Percentiles rank a stretch among this genome's conserved stretches.
These are phyloP conservation scores for Polydesmus complanatus DNA, from an alignment of 2,888 invertebrate species.

Conservation along the genomic window DNA sequence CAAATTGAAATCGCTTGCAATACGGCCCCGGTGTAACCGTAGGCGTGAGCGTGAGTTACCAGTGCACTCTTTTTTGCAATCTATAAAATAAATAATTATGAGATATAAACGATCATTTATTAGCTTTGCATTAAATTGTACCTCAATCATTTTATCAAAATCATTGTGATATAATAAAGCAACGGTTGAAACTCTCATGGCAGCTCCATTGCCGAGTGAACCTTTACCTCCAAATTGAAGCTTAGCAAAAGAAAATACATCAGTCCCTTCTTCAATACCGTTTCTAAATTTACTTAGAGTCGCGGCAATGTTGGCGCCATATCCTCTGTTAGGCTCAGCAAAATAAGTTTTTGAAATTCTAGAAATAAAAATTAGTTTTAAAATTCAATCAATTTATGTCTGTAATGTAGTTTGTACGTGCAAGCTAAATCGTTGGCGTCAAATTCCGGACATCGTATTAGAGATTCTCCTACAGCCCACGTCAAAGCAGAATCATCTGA, in stretches of 20 bases:
- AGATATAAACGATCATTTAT: too few species aligned
- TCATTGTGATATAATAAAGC: constrained; percentile 43
- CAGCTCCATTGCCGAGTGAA: constrained; percentile 63
- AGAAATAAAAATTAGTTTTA: not conserved
- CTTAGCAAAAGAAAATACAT: constrained; percentile 47
- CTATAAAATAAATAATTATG: constrained; percentile 7
- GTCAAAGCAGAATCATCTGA: constrained; percentile 63
- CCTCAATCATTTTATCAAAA: constrained; percentile 39
- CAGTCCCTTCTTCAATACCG: too few species aligned
- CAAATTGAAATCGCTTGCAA: constrained; percentile 32
- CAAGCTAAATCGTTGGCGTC: constrained; percentile 46
- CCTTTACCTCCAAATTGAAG: constrained; percentile 52
- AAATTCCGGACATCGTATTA: constrained; percentile 42
- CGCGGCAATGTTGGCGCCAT: constrained; percentile 47
- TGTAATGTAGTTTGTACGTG: constrained; percentile 29
- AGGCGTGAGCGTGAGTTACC: constrained; percentile 45
- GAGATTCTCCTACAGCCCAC: constrained; percentile 44
- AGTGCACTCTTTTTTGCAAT: constrained; percentile 37
- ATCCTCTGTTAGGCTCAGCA: constrained; percentile 47
- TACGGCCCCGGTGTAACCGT: constrained; percentile 34
- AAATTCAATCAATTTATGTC: not conserved
- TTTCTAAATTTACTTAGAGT: too few species aligned
- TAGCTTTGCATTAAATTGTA: too few species aligned
- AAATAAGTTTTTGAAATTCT: constrained; percentile 50
- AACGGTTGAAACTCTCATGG: constrained; percentile 55